Percentiles rank a stretch among this genome's conserved stretches.
Conservation (phyloP, 2,888 invertebrate genomes). For the Tuta absoluta region DNA sequence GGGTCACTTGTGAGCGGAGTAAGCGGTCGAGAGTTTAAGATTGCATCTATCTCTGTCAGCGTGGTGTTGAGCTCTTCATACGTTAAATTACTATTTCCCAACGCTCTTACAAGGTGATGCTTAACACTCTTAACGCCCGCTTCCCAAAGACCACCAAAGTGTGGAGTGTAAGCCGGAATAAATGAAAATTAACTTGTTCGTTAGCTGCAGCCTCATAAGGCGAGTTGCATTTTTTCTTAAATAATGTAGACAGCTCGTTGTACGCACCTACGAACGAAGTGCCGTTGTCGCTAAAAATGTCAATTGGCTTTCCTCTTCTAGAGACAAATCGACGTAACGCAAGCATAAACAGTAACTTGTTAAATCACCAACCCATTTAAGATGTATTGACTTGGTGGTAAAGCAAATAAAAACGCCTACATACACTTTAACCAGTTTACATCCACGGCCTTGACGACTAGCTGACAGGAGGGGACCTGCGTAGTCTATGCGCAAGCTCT, state of each 20-base stretch:
- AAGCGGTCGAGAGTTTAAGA: too few relatives aligned
- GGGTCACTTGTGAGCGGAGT: background rate
- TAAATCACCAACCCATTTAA: constrained; percentile 4
- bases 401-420: too few relatives aligned
- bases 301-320: constrained; percentile 32
- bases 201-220: background rate
- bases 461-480: background rate
- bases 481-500: background rate
- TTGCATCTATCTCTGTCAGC: background rate
- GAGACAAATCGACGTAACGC: constrained; percentile 34
- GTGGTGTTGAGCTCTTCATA: too few relatives aligned
- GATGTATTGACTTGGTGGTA: too few relatives aligned
- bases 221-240: background rate
- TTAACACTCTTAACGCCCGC: too few relatives aligned
- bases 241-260: constrained; percentile 34
- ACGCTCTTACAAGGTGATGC: too few relatives aligned
- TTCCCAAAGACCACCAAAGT: too few relatives aligned
- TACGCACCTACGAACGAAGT: constrained; percentile 36
- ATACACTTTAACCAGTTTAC: too few relatives aligned
- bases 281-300: constrained; percentile 35
- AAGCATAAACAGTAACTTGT: too few relatives aligned
- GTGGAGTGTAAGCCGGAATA: too few relatives aligned
- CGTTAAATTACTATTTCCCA: too few relatives aligned
- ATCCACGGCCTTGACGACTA: background rate
- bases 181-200: too few relatives aligned